Percentiles rank a stretch among this genome's conserved stretches.
These are phyloP conservation scores for Ondatra zibethicus DNA, from an alignment of 2,113 vertebrate species.

Conservation along the genomic window DNA sequence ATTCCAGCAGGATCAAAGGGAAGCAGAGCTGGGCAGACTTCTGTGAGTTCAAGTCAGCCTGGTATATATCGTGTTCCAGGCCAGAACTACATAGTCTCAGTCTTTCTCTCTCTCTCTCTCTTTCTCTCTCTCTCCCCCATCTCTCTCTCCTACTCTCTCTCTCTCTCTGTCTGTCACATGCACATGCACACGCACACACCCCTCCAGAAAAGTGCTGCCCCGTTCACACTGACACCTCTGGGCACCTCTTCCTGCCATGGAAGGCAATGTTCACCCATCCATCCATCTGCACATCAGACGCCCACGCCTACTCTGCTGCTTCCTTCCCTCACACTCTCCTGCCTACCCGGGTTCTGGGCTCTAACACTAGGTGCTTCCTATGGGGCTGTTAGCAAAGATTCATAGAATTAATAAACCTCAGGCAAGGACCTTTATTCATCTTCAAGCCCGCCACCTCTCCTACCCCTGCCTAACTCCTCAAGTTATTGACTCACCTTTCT, in stretches of 20 bases:
- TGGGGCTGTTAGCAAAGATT: neutral
- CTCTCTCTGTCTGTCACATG: neutral
- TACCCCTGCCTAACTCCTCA: neutral
- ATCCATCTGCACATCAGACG: neutral
- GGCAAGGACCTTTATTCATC: neutral
- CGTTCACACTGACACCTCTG: neutral
- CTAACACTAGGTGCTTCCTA: neutral
- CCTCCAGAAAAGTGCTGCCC: no score
- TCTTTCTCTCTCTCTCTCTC: no score
- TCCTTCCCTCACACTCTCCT: neutral
- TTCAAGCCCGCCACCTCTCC: neutral
- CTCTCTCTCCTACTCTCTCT: neutral
- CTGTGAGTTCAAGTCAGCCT: neutral
- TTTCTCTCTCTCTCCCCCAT: no score
- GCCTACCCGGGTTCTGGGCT: neutral
- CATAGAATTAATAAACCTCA: neutral
- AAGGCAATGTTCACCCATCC: neutral
- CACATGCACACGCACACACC: neutral
- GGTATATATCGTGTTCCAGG: neutral
- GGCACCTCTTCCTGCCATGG: neutral
- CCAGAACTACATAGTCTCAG: neutral
- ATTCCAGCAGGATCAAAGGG: neutral
- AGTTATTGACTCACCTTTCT: constrained; percentile 23
- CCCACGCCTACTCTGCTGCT: neutral
- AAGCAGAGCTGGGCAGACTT: neutral